Base-by-base conservation (phyloP, 2,797 vertebrate species). In the Rhabdophis nuchalis region DNA sequence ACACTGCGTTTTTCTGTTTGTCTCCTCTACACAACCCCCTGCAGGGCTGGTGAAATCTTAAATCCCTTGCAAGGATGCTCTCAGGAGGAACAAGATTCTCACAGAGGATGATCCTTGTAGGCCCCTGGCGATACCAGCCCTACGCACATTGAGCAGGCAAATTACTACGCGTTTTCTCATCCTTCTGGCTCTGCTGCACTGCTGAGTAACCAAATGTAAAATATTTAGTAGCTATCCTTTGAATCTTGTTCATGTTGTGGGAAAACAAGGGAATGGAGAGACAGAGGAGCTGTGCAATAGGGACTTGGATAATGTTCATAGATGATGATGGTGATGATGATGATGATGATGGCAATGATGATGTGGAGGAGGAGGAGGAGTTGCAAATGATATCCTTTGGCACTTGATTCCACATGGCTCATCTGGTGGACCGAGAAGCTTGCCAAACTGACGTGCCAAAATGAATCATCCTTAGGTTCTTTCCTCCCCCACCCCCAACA, bases 201-300 rank as follows among this genome's bases (percentile, higher is more conserved):
- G 0, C 0, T 27, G 6, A 18, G 85, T 23, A 56, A 52, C 68
- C 87, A 92, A 9, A 1, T 87, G 32, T 90, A 89, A 88, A 6
- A 1, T 50, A 88, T 53, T 95, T 89, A 93, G 85, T 1, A 16
- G 86, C 58, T 25, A 52, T 64, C 56, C 61, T 89, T 88, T 88
- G 25, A 18, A 82, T 93, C 58, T 60, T 64, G 2, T 91, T n/a
- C 14, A 58, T n/a, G 89, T 54, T 41, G 41, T 29, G 36, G 85
- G n/a, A 64, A 64, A 58, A 53, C 5, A 13, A 23, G 56, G 9
- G 36, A 9, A 23, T 25, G 36, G 9, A 25, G 72, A 41, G 12
- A 36, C 36, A 53, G 46, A 61, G 11, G 36, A 14, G 87, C 64
- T 50, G 6, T 56, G 50, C n/a, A 93, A 53, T 50, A 92, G 56